Conservation (phyloP, 1,140 invertebrate genomes). For the Thaumetopoea pityocampa region DNA sequence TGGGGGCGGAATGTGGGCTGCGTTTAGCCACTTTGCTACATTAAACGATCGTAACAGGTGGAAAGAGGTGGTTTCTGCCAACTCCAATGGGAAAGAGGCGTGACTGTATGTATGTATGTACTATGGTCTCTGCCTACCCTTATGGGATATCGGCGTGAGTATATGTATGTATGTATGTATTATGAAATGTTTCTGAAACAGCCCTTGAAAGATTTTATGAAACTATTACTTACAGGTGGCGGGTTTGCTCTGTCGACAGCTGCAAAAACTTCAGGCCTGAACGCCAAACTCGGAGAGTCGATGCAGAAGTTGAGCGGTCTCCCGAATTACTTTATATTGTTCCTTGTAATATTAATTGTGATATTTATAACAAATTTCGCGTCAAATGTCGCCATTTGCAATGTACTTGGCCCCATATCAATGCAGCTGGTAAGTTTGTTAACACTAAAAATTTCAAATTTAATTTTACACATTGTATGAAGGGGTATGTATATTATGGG, state of each 20-base stretch:
- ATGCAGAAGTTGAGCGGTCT: slow-evolving; percentile 73
- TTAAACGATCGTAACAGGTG: too few relatives aligned
- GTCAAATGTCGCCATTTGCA: slow-evolving; percentile 89
- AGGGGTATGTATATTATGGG: too few relatives aligned
- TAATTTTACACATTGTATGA: not conserved
- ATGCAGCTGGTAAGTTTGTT: slow-evolving; percentile 81
- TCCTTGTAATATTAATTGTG: slow-evolving; percentile 71
- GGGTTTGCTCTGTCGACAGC: slow-evolving; percentile 91
- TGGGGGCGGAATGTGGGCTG: too few relatives aligned
- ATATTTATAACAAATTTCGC: slow-evolving; percentile 85
- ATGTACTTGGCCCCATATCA: slow-evolving; percentile 86
- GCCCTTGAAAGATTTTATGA: too few relatives aligned
- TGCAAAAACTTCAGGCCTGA: slow-evolving; percentile 84
- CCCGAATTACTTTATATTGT: slow-evolving; percentile 75
- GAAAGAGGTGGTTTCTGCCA: too few relatives aligned
- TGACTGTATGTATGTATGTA: too few relatives aligned
- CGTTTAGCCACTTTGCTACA: too few relatives aligned
- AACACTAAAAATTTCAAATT: not conserved
- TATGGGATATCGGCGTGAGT: too few relatives aligned
- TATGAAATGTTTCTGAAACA: too few relatives aligned
- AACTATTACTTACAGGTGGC: slow-evolving; percentile 74
- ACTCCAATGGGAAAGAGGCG: too few relatives aligned
- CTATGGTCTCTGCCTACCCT: too few relatives aligned
- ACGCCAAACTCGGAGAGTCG: slow-evolving; percentile 81
- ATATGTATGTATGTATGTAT: too few relatives aligned